These are phyloP conservation scores for Equus przewalskii DNA, from an alignment of 2,113 vertebrate species.

Conservation along the genomic window DNA sequence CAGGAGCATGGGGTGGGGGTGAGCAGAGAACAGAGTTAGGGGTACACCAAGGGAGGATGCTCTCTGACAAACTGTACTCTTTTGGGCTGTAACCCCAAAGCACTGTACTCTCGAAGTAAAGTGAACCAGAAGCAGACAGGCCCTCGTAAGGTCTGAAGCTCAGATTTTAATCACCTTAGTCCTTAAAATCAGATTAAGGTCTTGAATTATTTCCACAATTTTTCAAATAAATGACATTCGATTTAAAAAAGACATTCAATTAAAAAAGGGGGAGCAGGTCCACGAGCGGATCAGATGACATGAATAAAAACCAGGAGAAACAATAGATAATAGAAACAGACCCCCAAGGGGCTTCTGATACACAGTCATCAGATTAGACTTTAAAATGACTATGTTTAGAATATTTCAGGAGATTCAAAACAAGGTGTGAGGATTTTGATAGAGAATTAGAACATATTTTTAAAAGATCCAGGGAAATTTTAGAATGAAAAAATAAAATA, in stretches of 20 bases:
- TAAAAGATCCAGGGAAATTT: neutral
- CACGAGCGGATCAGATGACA: neutral
- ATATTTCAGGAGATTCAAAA: neutral
- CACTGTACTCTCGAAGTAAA: neutral
- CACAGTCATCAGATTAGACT: neutral
- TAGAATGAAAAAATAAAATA: neutral
- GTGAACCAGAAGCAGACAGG: neutral
- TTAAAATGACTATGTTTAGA: neutral
- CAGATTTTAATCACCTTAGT: neutral
- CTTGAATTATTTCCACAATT: neutral
- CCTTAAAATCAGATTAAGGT: neutral
- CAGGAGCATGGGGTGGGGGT: neutral
- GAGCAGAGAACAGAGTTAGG: neutral
- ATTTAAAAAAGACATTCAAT: neutral
- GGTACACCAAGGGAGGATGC: neutral
- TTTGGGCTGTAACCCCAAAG: neutral
- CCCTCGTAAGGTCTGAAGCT: neutral
- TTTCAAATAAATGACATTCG: neutral
- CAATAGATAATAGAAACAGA: neutral
- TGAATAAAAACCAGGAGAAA: neutral
- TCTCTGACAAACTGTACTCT: neutral
- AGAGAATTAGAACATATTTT: slow-evolving; percentile 18
- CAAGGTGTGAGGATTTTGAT: neutral
- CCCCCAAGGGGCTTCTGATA: neutral
- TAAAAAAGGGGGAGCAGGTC: neutral